Evolutionary conservation across 2,113 vertebrate species (phyloP).

Genomic region (Fulica atra): DNA sequence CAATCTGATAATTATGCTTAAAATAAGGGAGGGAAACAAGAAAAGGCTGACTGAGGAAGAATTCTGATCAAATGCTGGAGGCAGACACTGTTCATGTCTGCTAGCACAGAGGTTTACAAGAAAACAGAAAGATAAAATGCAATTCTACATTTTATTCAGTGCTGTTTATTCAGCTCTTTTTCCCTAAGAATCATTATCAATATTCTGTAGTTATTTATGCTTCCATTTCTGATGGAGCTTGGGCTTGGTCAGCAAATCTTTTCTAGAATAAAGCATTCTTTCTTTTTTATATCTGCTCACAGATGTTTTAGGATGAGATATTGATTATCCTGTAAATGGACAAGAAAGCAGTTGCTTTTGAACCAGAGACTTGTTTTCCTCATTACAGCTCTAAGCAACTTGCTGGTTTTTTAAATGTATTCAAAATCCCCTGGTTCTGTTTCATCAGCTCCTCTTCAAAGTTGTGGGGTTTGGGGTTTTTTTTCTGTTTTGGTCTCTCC

Average conservation of each 20-base stretch:
- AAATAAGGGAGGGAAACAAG: slow-evolving; percentile 50
- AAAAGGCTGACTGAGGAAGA: slow-evolving; percentile 43
- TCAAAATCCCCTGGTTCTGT: background rate
- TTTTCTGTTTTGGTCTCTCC: background rate
- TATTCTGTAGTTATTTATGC: slow-evolving; percentile 56
- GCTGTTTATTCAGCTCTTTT: slow-evolving; percentile 60
- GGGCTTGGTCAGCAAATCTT: slow-evolving; percentile 62
- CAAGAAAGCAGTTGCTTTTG: slow-evolving; percentile 44
- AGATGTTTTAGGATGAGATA: slow-evolving; percentile 49
- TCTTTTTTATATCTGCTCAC: slow-evolving; percentile 47
- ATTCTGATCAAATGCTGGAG: slow-evolving; percentile 53
- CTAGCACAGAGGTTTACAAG: slow-evolving; percentile 22
- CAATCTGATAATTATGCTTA: slow-evolving; percentile 61
- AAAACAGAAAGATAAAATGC: slow-evolving; percentile 48
- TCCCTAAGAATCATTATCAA: slow-evolving; percentile 32
- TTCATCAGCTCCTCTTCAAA: slow-evolving; percentile 14
- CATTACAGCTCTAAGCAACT: slow-evolving; percentile 14
- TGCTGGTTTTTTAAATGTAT: slow-evolving; percentile 10
- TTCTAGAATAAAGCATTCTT: slow-evolving; percentile 36
- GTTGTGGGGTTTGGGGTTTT: no score
- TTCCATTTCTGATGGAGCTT: slow-evolving; percentile 42
- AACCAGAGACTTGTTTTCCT: slow-evolving; percentile 36
- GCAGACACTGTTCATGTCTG: slow-evolving; percentile 23
- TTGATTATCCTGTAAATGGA: slow-evolving; percentile 51
- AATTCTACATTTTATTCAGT: slow-evolving; percentile 26